Evolutionary conservation across 2,113 vertebrate species (phyloP).

Genomic region (Platichthys flesus): DNA sequence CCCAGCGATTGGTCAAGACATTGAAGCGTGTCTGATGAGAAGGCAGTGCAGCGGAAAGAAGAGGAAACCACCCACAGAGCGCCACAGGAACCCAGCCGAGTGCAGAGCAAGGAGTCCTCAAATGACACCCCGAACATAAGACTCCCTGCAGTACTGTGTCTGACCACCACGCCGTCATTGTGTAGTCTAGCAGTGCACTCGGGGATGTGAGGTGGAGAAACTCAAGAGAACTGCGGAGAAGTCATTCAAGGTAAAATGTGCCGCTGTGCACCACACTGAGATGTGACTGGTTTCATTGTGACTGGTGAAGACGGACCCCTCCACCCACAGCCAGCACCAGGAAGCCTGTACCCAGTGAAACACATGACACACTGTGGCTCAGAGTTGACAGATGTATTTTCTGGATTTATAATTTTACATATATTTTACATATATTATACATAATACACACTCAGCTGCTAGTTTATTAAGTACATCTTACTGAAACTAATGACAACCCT

Average conservation of each 20-base stretch:
- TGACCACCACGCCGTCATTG: conserved; percentile 26
- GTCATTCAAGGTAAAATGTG: conserved; percentile 26
- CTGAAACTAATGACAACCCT: background rate
- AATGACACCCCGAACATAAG: conserved; percentile 54
- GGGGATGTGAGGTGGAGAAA: too few relatives aligned
- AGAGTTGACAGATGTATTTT: conserved; percentile 10
- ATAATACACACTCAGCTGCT: too few relatives aligned
- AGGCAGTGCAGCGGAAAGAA: conserved; percentile 45
- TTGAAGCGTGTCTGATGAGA: conserved; percentile 49
- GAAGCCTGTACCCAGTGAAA: conserved; percentile 47
- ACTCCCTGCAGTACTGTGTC: conserved; percentile 51
- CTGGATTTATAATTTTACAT: background rate
- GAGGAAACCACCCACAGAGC: conserved; percentile 58
- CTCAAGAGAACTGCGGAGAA: background rate
- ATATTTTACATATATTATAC: background rate
- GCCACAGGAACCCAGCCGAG: conserved; percentile 43
- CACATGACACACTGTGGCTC: conserved; percentile 59
- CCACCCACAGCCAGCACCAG: conserved; percentile 36
- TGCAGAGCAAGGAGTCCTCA: conserved; percentile 57
- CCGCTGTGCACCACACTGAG: background rate
- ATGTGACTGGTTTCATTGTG: conserved; percentile 10
- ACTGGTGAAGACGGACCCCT: conserved; percentile 36
- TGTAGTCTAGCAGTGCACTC: conserved; percentile 11
- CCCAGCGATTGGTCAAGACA: conserved; percentile 38
- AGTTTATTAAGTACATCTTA: background rate